A percentile compares a stretch with the other conserved stretches of the same genome.
phyloP scores from a whole-genome alignment of 2,797 vertebrate genomes.

The Silurus aristotelis region DNA sequence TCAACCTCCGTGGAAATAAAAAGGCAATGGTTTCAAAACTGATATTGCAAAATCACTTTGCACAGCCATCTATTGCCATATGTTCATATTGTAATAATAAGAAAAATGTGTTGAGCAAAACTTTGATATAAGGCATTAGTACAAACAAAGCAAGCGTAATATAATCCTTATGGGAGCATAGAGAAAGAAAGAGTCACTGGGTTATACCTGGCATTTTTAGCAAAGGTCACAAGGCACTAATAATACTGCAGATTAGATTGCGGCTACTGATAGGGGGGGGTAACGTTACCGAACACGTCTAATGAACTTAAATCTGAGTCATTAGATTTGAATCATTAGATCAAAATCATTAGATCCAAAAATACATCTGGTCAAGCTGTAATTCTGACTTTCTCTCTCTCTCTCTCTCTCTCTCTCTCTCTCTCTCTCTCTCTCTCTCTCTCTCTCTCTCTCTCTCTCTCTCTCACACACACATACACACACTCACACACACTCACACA shows the following conservation, averaged over 20 bases:
- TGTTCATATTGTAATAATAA: neutral
- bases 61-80: neutral
- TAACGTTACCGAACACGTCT: neutral
- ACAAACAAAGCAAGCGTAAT: neutral
- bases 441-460: too few relatives aligned
- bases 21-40: neutral
- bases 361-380: neutral
- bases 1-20: neutral
- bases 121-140: neutral
- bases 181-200: neutral
- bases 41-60: neutral
- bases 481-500: too few relatives aligned
- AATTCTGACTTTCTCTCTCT: neutral
- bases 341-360: neutral
- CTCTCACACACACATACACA: too few relatives aligned
- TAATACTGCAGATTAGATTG: constrained; percentile 18
- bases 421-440: too few relatives aligned
- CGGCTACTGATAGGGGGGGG: constrained; percentile 8
- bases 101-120: neutral
- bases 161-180: neutral
- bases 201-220: neutral
- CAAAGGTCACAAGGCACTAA: neutral
- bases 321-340: neutral
- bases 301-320: neutral
- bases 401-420: too few relatives aligned